phyloP scores from a whole-genome alignment of 2,797 vertebrate species.

The Gymnoscopelus braueri region DNA sequence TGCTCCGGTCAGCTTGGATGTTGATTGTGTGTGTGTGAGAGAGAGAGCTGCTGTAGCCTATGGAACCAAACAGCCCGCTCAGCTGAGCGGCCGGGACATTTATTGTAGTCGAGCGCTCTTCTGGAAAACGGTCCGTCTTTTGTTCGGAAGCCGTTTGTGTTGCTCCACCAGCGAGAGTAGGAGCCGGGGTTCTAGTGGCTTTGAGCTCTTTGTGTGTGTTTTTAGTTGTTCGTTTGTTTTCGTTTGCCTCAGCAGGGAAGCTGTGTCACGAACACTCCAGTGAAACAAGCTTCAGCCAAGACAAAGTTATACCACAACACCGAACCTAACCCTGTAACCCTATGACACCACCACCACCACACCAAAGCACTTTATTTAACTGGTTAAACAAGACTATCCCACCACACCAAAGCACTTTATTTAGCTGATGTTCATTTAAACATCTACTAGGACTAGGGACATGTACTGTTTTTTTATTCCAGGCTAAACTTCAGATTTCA shows the following conservation, averaged over 20 bases:
- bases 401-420: too few relatives aligned
- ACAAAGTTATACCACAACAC: neutral
- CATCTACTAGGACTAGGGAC: too few relatives aligned
- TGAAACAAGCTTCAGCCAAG: constrained; percentile 44
- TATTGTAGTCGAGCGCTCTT: neutral
- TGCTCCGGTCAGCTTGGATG: constrained; percentile 22
- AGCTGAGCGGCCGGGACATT: too few relatives aligned
- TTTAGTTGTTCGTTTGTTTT: constrained; percentile 40
- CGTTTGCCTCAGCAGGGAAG: constrained; percentile 81
- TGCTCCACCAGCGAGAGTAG: too few relatives aligned
- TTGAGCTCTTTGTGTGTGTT: constrained; percentile 5
- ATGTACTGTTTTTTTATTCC: too few relatives aligned
- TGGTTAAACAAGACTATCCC: too few relatives aligned
- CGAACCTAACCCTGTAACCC: neutral
- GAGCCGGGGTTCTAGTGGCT: neutral
- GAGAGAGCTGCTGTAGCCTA: too few relatives aligned
- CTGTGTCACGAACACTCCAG: constrained; percentile 78
- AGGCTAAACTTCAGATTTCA: too few relatives aligned
- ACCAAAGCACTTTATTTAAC: too few relatives aligned
- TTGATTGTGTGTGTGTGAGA: neutral
- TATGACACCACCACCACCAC: neutral
- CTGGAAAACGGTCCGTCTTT: constrained; percentile 4
- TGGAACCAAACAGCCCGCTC: too few relatives aligned
- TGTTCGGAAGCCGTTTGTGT: too few relatives aligned
- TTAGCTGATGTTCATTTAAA: too few relatives aligned